Percentiles rank a stretch among this genome's conserved stretches.
phyloP scores from a whole-genome alignment of 2,888 invertebrate species.

The Heliconius hortense region DNA sequence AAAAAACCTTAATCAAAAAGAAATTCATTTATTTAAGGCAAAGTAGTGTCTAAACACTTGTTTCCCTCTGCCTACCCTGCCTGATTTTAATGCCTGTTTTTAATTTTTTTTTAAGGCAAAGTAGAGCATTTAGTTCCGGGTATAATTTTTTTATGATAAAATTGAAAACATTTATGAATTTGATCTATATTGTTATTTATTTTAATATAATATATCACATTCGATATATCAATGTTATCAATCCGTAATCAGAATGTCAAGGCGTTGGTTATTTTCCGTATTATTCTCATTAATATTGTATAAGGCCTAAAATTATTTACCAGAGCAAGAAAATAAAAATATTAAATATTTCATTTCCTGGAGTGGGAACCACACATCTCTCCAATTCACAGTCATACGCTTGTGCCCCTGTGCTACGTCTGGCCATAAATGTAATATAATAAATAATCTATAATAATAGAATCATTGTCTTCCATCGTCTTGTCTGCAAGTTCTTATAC shows the following conservation, averaged over 20 bases:
- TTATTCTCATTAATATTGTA: conserved; percentile 26
- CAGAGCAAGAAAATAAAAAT: background rate
- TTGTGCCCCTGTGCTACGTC: background rate
- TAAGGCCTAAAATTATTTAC: conserved; percentile 10
- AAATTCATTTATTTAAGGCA: no score
- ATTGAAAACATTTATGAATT: background rate
- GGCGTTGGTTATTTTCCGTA: conserved; percentile 23
- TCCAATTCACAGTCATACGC: background rate
- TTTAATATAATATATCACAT: background rate
- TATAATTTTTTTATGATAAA: no score
- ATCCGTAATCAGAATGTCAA: conserved; percentile 28
- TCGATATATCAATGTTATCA: conserved; percentile 24
- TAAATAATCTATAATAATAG: background rate
- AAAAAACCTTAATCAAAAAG: no score
- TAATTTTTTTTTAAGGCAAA: no score
- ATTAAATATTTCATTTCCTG: background rate
- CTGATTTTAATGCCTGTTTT: no score
- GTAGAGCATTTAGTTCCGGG: no score
- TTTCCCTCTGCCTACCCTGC: no score
- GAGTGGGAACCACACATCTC: background rate
- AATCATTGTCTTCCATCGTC: background rate
- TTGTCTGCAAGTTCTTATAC: background rate
- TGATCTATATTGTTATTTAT: background rate
- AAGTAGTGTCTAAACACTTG: no score
- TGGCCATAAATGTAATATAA: background rate